Evolutionary conservation across 2,797 vertebrate genomes (phyloP).

Genomic region (Thaleichthys pacificus): DNA sequence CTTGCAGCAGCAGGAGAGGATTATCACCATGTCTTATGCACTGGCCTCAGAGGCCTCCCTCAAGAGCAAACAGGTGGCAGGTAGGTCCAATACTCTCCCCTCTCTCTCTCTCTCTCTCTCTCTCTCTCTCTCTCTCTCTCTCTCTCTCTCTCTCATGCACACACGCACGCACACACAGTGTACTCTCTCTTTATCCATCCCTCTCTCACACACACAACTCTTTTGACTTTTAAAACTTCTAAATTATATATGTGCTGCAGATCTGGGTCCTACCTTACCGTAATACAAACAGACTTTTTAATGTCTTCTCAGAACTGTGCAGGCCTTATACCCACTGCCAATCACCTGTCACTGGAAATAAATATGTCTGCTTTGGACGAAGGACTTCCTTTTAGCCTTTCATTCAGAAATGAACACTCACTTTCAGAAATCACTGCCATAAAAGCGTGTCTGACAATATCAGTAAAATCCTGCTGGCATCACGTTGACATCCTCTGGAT

Average conservation of each 20-base stretch:
- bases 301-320: neutral
- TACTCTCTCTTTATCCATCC: too few species aligned
- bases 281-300: neutral
- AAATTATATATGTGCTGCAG: neutral
- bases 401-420: constrained; percentile 17
- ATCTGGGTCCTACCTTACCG: too few species aligned
- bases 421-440: constrained; percentile 41
- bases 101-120: neutral
- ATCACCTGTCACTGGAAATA: constrained; percentile 1
- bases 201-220: neutral
- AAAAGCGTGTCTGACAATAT: constrained; percentile 35
- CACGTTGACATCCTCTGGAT: constrained; percentile 47
- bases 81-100: constrained; percentile 64
- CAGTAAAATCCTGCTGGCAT: constrained; percentile 37
- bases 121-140: neutral
- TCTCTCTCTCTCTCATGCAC: neutral
- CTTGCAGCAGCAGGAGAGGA: constrained; percentile 91
- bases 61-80: constrained; percentile 96
- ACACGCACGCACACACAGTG: neutral
- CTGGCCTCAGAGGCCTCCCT: constrained; percentile 96
- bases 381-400: constrained; percentile 20
- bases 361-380: constrained; percentile 13
- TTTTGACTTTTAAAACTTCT: neutral
- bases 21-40: constrained; percentile 96
- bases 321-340: neutral